Evolutionary conservation across 2,888 invertebrate genomes (phyloP).

Genomic region (Hylaea fasciaria): DNA sequence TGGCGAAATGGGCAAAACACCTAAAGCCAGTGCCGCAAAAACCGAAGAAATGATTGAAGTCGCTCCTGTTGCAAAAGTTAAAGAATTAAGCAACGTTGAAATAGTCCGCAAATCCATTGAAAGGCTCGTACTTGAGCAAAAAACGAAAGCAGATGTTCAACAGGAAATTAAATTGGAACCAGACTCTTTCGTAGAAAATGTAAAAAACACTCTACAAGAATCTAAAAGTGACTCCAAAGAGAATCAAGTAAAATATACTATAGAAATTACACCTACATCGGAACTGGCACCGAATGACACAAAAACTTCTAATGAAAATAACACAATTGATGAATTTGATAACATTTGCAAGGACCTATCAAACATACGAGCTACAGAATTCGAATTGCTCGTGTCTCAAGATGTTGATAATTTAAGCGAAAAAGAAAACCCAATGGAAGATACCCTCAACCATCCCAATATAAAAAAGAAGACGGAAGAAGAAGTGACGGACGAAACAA

Average conservation of each 20-base stretch:
- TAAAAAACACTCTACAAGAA: constrained; percentile 25
- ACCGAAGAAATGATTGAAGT: constrained; percentile 30
- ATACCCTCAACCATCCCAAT: constrained; percentile 17
- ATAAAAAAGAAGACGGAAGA: not conserved
- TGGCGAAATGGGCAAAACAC: not conserved
- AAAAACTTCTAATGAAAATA: constrained; percentile 43
- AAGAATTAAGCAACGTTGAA: constrained; percentile 36
- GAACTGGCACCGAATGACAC: constrained; percentile 37
- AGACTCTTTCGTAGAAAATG: constrained; percentile 28
- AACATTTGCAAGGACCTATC: constrained; percentile 71
- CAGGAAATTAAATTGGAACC: constrained; percentile 40
- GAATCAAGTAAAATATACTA: constrained; percentile 16
- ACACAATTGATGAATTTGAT: constrained; percentile 73
- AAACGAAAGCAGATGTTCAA: constrained; percentile 38
- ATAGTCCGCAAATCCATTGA: constrained; percentile 52
- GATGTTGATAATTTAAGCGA: constrained; percentile 35
- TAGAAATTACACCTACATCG: constrained; percentile 33
- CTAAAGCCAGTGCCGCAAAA: not conserved
- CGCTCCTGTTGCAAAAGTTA: constrained; percentile 1
- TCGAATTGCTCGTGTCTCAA: constrained; percentile 64
- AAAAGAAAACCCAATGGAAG: constrained; percentile 31
- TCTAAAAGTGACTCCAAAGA: constrained; percentile 1
- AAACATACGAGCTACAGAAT: constrained; percentile 68
- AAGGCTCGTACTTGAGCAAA: constrained; percentile 49
- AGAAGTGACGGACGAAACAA: constrained; percentile 18